Evolutionary conservation across 2,113 vertebrate genomes (phyloP), one percentile per base, ranked within the genome.

Genomic region (Corapipo altera): DNA sequence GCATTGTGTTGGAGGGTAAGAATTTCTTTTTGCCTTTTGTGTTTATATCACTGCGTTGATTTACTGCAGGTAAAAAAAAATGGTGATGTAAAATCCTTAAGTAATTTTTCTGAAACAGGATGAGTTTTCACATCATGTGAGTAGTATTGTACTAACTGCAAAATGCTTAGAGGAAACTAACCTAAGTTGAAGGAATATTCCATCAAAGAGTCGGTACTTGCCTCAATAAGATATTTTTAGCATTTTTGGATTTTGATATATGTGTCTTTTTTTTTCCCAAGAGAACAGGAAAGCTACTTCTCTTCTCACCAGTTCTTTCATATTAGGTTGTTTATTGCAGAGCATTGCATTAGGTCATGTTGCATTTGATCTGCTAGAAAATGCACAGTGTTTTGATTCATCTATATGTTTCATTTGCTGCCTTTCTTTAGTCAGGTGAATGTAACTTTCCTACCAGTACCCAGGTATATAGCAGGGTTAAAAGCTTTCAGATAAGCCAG

Each of bases 191-290:
- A 73, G 43, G 43, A 74, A 91, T 90, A 73, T 66, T 77, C 88
- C 83, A 66, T 85, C 86, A 91, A 96, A 91, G 85, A 71, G 48
- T 67, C 9, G 0, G 69, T 51, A 44, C 58, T 75, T 91, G 52
- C 57, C 21, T 89, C 65, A 72, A 15, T 87, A 44, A 79, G 85
- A 37, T 96, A 95, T 95, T 94, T 96, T 91, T 94, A 88, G 72
- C 18, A 11, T 24, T 84, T 95, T 69, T 44, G 12, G 57, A 84
- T 94, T 81, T 91, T 92, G 80, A 92, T 95, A 84, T 90, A 71
- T 71, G n/a, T 7, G 17, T 33, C 19, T 20, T 22, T 54, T 57
- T 64, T 71, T 75, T 77, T 87, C 84, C 88, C 58, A 48, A 79
- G 88, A 90, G 91, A 92, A 95, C 74, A 74, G 82, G 91, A 94